Percentiles rank a stretch among this genome's conserved stretches.
Evolutionary conservation across 2,888 invertebrate species (phyloP).

Genomic region (Hipparchia semele): DNA sequence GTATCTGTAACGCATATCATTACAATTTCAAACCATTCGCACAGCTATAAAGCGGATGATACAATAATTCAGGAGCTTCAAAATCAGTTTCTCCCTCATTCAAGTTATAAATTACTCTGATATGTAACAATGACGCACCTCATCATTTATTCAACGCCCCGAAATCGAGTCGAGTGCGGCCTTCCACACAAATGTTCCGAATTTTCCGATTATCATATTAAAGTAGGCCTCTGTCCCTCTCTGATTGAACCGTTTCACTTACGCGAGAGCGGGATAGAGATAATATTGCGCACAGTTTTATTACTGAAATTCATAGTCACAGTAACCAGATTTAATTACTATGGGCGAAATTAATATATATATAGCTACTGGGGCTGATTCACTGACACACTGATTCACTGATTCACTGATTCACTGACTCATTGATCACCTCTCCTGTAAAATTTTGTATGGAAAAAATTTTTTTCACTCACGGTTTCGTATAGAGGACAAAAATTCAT

Average conservation of each 20-base stretch:
- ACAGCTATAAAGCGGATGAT: conserved; percentile 11
- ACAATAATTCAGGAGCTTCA: conserved; percentile 34
- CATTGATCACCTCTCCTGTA: too few relatives aligned
- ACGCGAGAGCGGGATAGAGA: conserved; percentile 35
- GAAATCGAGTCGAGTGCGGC: conserved; percentile 54
- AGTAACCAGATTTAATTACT: conserved; percentile 39
- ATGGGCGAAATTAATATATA: conserved; percentile 34
- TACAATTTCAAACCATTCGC: conserved; percentile 19
- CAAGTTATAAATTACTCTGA: conserved; percentile 50
- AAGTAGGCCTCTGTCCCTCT: conserved; percentile 59
- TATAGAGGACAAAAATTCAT: too few relatives aligned
- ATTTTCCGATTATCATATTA: conserved; percentile 77
- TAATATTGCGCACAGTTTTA: conserved; percentile 36
- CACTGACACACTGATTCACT: too few relatives aligned
- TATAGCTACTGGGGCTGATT: too few relatives aligned
- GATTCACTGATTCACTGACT: too few relatives aligned
- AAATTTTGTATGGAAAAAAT: too few relatives aligned
- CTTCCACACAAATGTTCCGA: conserved; percentile 62
- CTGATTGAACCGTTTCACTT: conserved; percentile 16
- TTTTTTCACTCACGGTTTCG: too few relatives aligned
- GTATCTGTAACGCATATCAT: conserved; percentile 1
- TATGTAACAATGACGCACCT: conserved; percentile 57
- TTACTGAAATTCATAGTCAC: conserved; percentile 43
- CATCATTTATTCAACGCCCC: conserved; percentile 68
- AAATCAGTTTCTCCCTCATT: conserved; percentile 40